Base-by-base conservation (phyloP, 2,113 vertebrate species). In the Proteles cristata region DNA sequence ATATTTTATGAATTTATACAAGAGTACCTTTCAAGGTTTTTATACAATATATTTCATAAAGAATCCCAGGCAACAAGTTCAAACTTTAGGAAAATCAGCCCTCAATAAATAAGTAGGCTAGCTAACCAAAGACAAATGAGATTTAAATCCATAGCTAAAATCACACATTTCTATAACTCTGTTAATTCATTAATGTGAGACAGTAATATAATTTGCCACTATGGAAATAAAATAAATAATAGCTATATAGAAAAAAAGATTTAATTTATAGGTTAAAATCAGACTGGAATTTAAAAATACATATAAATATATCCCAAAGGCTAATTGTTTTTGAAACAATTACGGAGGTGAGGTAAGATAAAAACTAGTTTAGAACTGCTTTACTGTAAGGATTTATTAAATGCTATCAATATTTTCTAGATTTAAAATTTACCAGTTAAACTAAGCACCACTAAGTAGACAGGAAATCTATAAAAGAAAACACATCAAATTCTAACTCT, bases 101-200 rank as follows among this genome's bases (percentile, higher is more conserved):
- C 53, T 96, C 11, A 50, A 90, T 81, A 95, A 97, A 84, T 93
- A 90, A 96, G 19, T 33, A 95, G 71, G 11, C 11, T 95, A 92
- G 12, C 11, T 92, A 86, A 83, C 10, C 19, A 81, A 93, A 74
- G 35, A 93, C 11, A 81, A 96, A 48, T 77, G 35, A 85, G 26
- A 85, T 66, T 16, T 90, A 92, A 88, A 58, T 63, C 39, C 74
- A 63, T 31, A 73, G 39, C 19, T 96, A 92, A 89, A 48, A 73
- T 65, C 31, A 90, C 11, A 53, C 2, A 79, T 31, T 91, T 79
- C 71, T 80, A 5, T 16, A 89, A 7, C 31, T 85, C 23, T 90
- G 16, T 61, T 86, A 87, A 93, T 17, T 83, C 89, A 90, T 61
- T 89, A 94, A 87, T 1, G 23, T 92, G 35, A 90, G 10, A 50